Base-by-base conservation (phyloP, 2,888 invertebrate species). In the Amitus sp. region DNA sequence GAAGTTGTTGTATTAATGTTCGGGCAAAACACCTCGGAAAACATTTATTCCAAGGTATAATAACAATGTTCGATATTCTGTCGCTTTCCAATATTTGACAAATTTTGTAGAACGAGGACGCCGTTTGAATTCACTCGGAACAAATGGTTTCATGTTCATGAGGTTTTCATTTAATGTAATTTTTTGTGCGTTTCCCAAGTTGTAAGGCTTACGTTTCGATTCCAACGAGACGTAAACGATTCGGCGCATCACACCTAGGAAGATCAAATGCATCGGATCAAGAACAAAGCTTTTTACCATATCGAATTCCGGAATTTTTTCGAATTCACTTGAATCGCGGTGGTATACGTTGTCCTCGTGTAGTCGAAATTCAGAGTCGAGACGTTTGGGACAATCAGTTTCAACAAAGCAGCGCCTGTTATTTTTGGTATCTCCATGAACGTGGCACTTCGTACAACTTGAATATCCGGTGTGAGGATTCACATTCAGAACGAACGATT, bases 211-310 rank as follows among this genome's bases (percentile, higher is more conserved):
- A 15, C 49, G 47, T 20, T 51, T 52, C 37, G 13, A 51, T 39
- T 20, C 27, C 18, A 53, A 19, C 62, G 58, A 58, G 7, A 62
- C 18, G 33, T 39, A 17, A 6, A 58, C 12, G 10, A 63, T 7
- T 55, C 28, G 47, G 27, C 52, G 15, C 12, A 46, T 19, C 4
- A 59, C 50, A 7, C 63, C 59, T 28, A 63, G 33, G n/a, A 46
- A 55, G 13, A 63, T 39, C 2, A 46, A 27, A 37, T 63, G 62
- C 58, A 63, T 58, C 27, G 51, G 55, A 37, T 73, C 72, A 9
- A 70, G 30, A 5, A 69, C 66, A 30, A 73, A 55, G 43, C 62
- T 52, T 46, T 51, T 46, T 12, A 72, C 54, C 56, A 73, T 66
- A 61, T 70, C 50, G 45, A 73, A 66, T 18, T 58, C 52, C 17